Evolutionary conservation across 2,113 vertebrate species (phyloP).

Genomic region (Salvelinus sp.): DNA sequence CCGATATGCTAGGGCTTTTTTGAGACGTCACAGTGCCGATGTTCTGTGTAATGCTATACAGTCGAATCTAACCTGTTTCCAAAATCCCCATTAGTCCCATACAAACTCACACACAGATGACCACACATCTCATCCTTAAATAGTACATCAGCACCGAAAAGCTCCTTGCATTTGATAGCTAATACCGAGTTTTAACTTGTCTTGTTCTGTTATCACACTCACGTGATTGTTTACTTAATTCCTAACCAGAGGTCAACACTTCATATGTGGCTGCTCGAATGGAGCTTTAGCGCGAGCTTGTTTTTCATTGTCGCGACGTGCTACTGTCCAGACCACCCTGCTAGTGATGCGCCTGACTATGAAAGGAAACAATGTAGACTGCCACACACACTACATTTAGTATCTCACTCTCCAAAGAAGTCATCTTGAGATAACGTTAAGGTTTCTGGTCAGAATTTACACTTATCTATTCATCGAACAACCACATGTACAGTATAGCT

Average conservation of each 20-base stretch:
- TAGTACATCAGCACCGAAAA: conserved; percentile 39
- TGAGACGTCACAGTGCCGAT: conserved; percentile 24
- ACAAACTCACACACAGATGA: background rate
- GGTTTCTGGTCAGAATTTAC: background rate
- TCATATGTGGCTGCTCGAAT: no score
- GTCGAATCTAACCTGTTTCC: conserved; percentile 34
- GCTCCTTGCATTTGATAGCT: conserved; percentile 59
- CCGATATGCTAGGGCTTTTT: background rate
- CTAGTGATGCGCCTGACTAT: conserved; percentile 40
- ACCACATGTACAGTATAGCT: background rate
- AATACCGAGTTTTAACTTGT: conserved; percentile 59
- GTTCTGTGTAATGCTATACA: conserved; percentile 17
- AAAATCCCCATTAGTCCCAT: conserved; percentile 30
- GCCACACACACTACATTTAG: no score
- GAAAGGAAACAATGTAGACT: conserved; percentile 43
- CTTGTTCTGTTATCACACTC: conserved; percentile 51
- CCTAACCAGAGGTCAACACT: conserved; percentile 34
- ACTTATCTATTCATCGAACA: background rate
- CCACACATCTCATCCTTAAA: conserved; percentile 30
- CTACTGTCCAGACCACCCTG: no score
- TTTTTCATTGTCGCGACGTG: no score
- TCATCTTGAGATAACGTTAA: background rate
- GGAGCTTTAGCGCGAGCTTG: no score
- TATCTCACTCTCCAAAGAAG: no score
- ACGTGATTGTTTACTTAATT: conserved; percentile 49